Evolutionary conservation across 2,888 invertebrate species (phyloP), one percentile per base, ranked within the genome.

Genomic region (Holacanthella duospinosa): DNA sequence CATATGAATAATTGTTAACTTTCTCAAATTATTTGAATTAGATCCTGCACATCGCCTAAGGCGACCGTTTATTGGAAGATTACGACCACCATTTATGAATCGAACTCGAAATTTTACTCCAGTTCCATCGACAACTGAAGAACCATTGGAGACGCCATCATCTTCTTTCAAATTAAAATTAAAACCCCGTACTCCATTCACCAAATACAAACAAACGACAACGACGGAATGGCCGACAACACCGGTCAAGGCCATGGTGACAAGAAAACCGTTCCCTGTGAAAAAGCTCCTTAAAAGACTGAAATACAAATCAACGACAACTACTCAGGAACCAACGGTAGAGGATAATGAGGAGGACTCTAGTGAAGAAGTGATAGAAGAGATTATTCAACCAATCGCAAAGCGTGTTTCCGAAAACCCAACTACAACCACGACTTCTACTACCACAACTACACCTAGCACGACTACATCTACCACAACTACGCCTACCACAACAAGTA

Each of bases 121-220:
- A 9, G 27, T 19, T 16, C 19, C 27, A 2, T 1, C 29, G 12
- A 21, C 36, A 27, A 29, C 29, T 16, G 29, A 54, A 29, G 56
- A 55, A 19, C 25, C 25, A 6, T 12, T 28, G 12, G 64, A 64
- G 25, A 64, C 64, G n/a, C 64, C 64, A 1, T 44, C 27, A 21
- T 25, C 28, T 21, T 61, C 61, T 29, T 64, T 64, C 54, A 56
- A 29, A 29, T 57, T 55, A 1, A 64, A 60, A 53, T 4, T 43
- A 4, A 36, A 58, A 19, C 64, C 60, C 3, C 6, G 36, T 4
- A 4, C 6, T 9, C 29, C 58, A 9, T 58, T 58, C 24, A 24
- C 3, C 3, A 29, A 43, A 48, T 21, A 48, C 19, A 48, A 48
- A 21, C 48, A 9, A n/a, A 48, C 48, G 19, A 48, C 48, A 48